phyloP scores from a whole-genome alignment of 2,797 vertebrate genomes.

The Morelia viridis region DNA sequence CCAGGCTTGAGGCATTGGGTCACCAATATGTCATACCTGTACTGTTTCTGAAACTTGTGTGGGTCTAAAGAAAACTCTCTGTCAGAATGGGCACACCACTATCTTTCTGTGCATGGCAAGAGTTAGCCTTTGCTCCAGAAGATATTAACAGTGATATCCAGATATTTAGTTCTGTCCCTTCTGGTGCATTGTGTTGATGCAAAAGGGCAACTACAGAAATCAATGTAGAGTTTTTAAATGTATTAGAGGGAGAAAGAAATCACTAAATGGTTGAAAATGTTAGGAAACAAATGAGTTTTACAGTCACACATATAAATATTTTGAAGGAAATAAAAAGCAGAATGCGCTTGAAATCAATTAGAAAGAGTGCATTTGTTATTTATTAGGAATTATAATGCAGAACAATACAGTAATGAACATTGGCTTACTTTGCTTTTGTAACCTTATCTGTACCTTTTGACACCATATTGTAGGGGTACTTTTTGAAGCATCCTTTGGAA shows the following conservation, averaged over 20 bases:
- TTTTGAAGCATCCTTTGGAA: not conserved
- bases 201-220: not conserved
- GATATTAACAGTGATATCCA: not conserved
- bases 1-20: not conserved
- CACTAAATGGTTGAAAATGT: not conserved
- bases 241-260: not conserved
- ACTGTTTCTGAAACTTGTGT: not conserved
- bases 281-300: constrained; percentile 1
- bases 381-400: not conserved
- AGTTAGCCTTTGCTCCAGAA: not conserved
- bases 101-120: not conserved
- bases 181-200: not conserved
- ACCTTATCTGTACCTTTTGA: constrained; percentile 2
- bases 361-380: not conserved
- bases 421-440: constrained; percentile 15
- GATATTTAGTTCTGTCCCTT: not conserved
- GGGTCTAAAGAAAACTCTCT: no score
- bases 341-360: constrained; percentile 14
- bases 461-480: not conserved
- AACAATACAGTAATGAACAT: constrained; percentile 4
- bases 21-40: not conserved
- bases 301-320: constrained; percentile 1
- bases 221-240: not conserved
- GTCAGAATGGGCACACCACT: not conserved
- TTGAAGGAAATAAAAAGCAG: constrained; percentile 2